Evolutionary conservation across 2,113 vertebrate genomes (phyloP).

Genomic region (Pachyramphus minor): DNA sequence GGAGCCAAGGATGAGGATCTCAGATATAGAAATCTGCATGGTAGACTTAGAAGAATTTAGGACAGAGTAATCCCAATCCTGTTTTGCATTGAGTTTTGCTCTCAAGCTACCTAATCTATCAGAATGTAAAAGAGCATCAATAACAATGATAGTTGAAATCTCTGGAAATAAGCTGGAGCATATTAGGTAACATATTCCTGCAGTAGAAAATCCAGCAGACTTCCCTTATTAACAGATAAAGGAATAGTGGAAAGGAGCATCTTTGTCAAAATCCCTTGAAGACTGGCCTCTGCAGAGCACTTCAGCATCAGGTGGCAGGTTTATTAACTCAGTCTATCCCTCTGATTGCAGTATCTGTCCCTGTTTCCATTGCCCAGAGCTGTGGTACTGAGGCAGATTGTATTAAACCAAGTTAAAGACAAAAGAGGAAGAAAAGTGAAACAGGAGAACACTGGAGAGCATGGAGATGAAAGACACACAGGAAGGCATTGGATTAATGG

Average conservation of each 20-base stretch:
- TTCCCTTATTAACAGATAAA: background rate
- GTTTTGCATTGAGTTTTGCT: background rate
- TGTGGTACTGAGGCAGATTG: background rate
- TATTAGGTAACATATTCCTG: background rate
- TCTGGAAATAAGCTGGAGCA: background rate
- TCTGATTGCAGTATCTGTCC: background rate
- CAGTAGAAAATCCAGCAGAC: background rate
- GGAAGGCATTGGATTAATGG: conserved; percentile 44
- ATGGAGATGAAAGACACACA: conserved; percentile 51
- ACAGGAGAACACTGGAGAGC: background rate
- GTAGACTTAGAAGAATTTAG: background rate
- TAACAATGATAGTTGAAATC: background rate
- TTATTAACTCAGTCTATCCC: background rate
- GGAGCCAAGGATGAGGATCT: background rate
- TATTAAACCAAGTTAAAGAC: background rate
- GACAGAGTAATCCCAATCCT: background rate
- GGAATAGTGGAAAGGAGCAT: background rate
- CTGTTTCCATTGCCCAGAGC: background rate
- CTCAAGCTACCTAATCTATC: background rate
- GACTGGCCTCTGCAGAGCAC: background rate
- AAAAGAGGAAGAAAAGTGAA: conserved; percentile 30
- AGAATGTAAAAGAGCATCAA: background rate
- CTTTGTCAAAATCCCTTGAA: background rate
- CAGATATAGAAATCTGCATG: background rate
- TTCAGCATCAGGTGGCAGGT: background rate